Evolutionary conservation across 2,113 vertebrate genomes (phyloP).

Genomic region (Lutjanus erythropterus): DNA sequence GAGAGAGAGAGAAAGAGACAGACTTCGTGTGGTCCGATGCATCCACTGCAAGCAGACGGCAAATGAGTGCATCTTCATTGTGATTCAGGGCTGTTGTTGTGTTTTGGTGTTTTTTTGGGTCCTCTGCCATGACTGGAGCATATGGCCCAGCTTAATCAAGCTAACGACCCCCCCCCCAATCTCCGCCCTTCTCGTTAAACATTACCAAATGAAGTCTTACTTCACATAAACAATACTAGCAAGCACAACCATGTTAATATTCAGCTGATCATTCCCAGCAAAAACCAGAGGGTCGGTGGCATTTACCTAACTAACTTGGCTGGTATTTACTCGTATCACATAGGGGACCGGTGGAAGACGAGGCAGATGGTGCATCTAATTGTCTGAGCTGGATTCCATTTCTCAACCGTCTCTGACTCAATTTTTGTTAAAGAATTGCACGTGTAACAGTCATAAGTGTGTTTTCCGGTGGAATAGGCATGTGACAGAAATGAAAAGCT

Average conservation of each 20-base stretch:
- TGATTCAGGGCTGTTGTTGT: conserved; percentile 71
- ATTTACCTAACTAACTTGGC: conserved; percentile 75
- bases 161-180: conserved; percentile 73
- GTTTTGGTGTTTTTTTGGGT: conserved; percentile 59
- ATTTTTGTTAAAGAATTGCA: conserved; percentile 59
- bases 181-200: conserved; percentile 65
- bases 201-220: conserved; percentile 39
- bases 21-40: conserved; percentile 48
- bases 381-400: conserved; percentile 68
- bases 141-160: conserved; percentile 79
- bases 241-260: conserved; percentile 61
- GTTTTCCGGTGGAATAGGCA: conserved; percentile 61
- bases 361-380: conserved; percentile 78
- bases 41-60: conserved; percentile 69
- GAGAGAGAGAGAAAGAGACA: conserved; percentile 26
- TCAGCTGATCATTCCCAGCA: conserved; percentile 44
- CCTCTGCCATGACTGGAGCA: conserved; percentile 65
- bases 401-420: conserved; percentile 55
- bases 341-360: conserved; percentile 53
- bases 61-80: conserved; percentile 76
- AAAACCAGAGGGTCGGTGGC: conserved; percentile 58
- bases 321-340: conserved; percentile 69
- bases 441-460: conserved; percentile 48
- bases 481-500: conserved; percentile 60
- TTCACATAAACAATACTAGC: conserved; percentile 28